Evolutionary conservation across 1,140 invertebrate genomes (phyloP), one percentile per base, ranked within the genome.

Genomic region (Drosophila azteca): DNA sequence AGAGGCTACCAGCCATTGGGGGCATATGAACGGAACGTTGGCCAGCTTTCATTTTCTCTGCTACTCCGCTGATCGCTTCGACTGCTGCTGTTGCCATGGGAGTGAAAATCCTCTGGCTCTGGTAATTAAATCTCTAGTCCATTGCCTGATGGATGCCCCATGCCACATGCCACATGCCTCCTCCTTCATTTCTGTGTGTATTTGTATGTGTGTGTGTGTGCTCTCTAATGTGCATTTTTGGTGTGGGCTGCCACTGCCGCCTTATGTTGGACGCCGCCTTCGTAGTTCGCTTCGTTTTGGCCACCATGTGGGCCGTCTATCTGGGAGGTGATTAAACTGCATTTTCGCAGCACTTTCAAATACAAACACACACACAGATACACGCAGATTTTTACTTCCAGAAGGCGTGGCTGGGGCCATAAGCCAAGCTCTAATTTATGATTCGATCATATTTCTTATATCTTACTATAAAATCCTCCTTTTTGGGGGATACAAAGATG

Each of bases 61-160:
- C 35, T 13, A 13, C 9, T 9, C 31, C 31, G 31, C 31, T 85
- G 29, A 8, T 77, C 67, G 77, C 59, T 69, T 11, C 9, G 64
- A 45, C 20, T 67, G 35, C 35, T 5, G 35, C 11, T 39, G 82
- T 85, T 85, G 78, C 81, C 65, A 87, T 62, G 81, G 78, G 63
- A 76, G 81, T 81, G 81, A 87, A 84, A 84, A 84, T 77, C 43
- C 59, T 62, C 43, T 68, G 59, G 57, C 61, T 62, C 60, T 77
- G 66, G 77, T 81, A 85, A 85, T 87, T 87, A 85, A 85, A 87
- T 81, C 82, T 85, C 68, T 82, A 85, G 63, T 45, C 67, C 77
- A 65, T 71, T 46, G 62, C 52, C 66, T 52, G 81, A 83, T 85
- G 76, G 68, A 75, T 78, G 68, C 44, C 62, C 54, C 43, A 17